Conservation (phyloP, 2,888 invertebrate species). For the Steinernema hermaphroditum region DNA sequence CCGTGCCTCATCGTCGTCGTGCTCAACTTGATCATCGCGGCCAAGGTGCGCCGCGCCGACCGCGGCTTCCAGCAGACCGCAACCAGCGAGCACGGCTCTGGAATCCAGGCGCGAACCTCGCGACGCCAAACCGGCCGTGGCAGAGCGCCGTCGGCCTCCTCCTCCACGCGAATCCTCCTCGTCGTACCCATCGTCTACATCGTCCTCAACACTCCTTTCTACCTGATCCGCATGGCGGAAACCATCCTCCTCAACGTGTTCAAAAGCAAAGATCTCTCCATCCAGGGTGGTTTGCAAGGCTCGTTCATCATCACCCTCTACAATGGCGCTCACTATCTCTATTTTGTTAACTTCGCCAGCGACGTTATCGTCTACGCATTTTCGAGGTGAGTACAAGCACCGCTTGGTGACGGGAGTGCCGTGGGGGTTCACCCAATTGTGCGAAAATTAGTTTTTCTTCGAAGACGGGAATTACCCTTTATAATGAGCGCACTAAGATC, state of each 20-base stretch:
- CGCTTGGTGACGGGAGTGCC: too few relatives aligned
- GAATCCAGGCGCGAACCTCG: not conserved
- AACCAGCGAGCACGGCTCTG: not conserved
- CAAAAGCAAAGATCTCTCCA: constrained; percentile 36
- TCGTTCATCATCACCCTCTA: constrained; percentile 40
- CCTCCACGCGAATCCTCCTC: constrained; percentile 60
- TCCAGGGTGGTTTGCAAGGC: not conserved
- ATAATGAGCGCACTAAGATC: not conserved
- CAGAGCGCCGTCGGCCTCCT: constrained; percentile 42
- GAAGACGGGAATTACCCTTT: not conserved
- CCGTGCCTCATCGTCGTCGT: constrained; percentile 62
- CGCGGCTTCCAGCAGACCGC: constrained; percentile 8
- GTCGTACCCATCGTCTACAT: constrained; percentile 66
- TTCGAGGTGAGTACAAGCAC: constrained; percentile 57
- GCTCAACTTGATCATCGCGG: constrained; percentile 58
- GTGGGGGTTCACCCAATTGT: not conserved
- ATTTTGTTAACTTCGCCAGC: constrained; percentile 63
- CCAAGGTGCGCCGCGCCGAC: constrained; percentile 43
- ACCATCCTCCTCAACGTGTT: constrained; percentile 44
- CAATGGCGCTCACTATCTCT: constrained; percentile 64
- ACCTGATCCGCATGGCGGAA: constrained; percentile 51
- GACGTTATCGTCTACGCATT: constrained; percentile 65
- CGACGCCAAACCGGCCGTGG: not conserved
- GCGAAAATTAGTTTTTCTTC: constrained; percentile 6
- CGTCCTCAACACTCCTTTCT: constrained; percentile 64